These are phyloP conservation scores for Tenthredo scrophulariae DNA, from an alignment of 2,888 invertebrate genomes.

Conservation along the genomic window DNA sequence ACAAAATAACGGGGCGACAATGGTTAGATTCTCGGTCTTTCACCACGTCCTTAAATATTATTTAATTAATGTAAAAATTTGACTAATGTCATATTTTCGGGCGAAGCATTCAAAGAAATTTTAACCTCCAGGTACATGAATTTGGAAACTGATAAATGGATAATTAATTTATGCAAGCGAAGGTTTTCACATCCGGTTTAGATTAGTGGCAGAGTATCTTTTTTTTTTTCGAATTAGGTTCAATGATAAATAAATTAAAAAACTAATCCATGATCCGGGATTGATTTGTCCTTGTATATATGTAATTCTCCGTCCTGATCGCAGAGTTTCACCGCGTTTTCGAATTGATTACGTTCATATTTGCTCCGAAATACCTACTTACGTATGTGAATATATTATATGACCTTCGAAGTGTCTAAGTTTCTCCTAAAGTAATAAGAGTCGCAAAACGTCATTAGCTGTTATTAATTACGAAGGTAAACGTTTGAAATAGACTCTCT, in stretches of 20 bases:
- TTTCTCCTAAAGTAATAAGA: neutral
- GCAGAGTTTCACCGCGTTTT: neutral
- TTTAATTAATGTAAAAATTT: neutral
- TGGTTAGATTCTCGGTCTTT: neutral
- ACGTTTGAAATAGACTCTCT: constrained; percentile 27
- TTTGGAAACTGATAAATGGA: neutral
- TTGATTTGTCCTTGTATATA: neutral
- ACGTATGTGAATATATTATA: neutral
- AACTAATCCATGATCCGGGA: neutral
- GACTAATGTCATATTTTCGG: neutral
- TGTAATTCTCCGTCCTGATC: neutral
- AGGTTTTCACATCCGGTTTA: neutral
- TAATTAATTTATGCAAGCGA: neutral
- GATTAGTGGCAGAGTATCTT: neutral
- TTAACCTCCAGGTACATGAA: too few species aligned
- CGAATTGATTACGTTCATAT: neutral
- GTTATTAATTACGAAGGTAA: constrained; percentile 43
- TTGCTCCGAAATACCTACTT: neutral
- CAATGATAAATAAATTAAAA: neutral
- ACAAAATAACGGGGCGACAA: neutral
- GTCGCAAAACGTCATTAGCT: constrained; percentile 24
- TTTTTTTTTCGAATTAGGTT: neutral
- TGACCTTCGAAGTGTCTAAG: constrained; percentile 5
- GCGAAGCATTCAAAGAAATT: neutral
- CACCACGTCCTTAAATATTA: neutral